phyloP scores from a whole-genome alignment of 1,140 invertebrate species.

The Caenorhabditis remanei region DNA sequence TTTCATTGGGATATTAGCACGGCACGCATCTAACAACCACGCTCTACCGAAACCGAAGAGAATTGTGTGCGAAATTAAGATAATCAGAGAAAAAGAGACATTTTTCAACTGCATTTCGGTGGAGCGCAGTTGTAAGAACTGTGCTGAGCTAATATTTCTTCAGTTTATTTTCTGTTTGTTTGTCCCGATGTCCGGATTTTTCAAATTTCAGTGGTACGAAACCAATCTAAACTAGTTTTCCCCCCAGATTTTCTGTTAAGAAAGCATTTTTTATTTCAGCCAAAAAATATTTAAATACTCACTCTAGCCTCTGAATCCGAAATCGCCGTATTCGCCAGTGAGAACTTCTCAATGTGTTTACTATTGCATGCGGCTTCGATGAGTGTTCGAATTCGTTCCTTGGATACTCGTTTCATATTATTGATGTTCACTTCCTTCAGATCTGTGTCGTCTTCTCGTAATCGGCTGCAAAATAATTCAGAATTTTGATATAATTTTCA shows the following conservation, averaged over 20 bases:
- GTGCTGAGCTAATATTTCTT: too few species aligned
- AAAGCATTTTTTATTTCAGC: neutral
- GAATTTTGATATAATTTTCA: neutral
- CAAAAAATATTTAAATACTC: slow-evolving; percentile 40
- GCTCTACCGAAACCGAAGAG: too few species aligned
- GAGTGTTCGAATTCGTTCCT: slow-evolving; percentile 78
- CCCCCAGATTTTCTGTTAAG: too few species aligned
- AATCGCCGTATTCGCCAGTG: slow-evolving; percentile 92
- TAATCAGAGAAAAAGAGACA: too few species aligned
- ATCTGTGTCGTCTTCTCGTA: slow-evolving; percentile 87
- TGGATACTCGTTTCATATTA: slow-evolving; percentile 98
- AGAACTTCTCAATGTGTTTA: slow-evolving; percentile 83
- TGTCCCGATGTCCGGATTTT: neutral
- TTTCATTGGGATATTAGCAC: too few species aligned
- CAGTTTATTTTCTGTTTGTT: too few species aligned
- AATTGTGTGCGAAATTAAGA: too few species aligned
- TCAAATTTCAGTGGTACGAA: slow-evolving; percentile 35
- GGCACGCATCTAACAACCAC: too few species aligned
- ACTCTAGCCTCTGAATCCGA: slow-evolving; percentile 87
- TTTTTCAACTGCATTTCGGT: too few species aligned
- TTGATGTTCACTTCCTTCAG: slow-evolving; percentile 93
- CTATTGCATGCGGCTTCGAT: slow-evolving; percentile 63
- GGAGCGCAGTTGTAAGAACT: too few species aligned
- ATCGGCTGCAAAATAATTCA: slow-evolving; percentile 64
- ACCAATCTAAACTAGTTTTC: neutral